These are phyloP conservation scores for Eospalax fontanierii DNA, from an alignment of 2,797 vertebrate species.

Conservation along the genomic window DNA sequence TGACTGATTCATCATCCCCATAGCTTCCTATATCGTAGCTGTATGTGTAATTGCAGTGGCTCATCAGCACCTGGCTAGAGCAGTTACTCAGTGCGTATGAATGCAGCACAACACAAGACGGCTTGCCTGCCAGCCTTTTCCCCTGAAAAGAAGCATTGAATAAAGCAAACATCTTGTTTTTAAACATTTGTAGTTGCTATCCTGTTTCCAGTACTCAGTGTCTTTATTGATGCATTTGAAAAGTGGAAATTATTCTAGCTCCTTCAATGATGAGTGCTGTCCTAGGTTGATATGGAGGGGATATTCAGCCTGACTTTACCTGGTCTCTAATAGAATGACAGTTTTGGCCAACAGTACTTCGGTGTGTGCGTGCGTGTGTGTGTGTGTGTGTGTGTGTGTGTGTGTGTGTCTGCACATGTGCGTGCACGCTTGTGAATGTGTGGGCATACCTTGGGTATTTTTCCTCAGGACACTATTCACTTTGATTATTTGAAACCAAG, in stretches of 20 bases:
- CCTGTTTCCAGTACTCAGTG: neutral
- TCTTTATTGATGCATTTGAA: neutral
- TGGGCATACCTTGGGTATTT: no score
- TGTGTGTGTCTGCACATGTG: neutral
- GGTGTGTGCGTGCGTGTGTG: neutral
- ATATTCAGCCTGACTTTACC: neutral
- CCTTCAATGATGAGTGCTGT: neutral
- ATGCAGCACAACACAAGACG: neutral
- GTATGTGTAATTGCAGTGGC: neutral
- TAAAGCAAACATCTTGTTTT: neutral
- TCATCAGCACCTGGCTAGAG: neutral
- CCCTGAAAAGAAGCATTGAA: neutral
- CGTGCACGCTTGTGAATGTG: no score
- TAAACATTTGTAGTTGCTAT: neutral
- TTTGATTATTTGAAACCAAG: neutral
- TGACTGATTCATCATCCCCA: neutral
- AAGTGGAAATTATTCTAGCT: neutral
- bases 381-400: no score
- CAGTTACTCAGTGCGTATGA: neutral
- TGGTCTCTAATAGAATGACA: neutral
- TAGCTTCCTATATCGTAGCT: accelerated
- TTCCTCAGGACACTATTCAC: neutral
- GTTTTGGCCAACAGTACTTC: neutral
- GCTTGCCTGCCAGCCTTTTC: neutral
- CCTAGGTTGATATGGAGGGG: no score